Evolutionary conservation across 2,113 vertebrate genomes (phyloP).

Genomic region (Seriola quinqueradiata): DNA sequence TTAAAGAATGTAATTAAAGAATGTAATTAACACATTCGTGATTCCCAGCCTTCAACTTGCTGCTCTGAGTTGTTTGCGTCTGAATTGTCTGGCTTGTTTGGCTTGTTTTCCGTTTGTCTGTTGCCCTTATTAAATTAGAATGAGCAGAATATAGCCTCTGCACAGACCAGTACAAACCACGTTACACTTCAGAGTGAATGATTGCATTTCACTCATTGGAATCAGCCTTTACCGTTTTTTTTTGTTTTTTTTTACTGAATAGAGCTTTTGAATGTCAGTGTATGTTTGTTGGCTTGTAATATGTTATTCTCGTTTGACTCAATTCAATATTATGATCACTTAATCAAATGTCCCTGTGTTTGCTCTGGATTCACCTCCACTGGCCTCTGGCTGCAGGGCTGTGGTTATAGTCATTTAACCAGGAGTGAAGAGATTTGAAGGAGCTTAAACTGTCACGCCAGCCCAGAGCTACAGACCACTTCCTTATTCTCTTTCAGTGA

Average conservation of each 20-base stretch:
- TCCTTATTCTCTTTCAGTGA: conserved; percentile 52
- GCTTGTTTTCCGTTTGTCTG: conserved; percentile 20
- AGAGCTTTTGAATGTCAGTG: conserved; percentile 35
- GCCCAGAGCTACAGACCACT: conserved; percentile 38
- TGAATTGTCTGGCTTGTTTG: conserved; percentile 10
- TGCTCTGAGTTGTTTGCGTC: conserved; percentile 21
- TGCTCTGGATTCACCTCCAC: conserved; percentile 33
- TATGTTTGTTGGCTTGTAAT: conserved; percentile 23
- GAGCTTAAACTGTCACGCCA: conserved; percentile 66
- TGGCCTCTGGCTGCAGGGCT: conserved; percentile 26
- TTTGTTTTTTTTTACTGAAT: conserved; percentile 8
- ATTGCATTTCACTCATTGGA: conserved; percentile 74
- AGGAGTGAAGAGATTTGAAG: conserved; percentile 59
- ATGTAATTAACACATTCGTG: conserved; percentile 23
- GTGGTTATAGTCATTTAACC: conserved; percentile 33
- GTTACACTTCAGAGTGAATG: conserved; percentile 62
- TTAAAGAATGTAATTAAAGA: conserved; percentile 42
- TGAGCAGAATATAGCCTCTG: conserved; percentile 38
- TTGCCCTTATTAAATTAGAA: conserved; percentile 55
- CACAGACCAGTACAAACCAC: conserved; percentile 50
- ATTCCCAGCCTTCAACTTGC: conserved; percentile 6
- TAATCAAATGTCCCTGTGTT: conserved; percentile 43
- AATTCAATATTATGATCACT: conserved; percentile 39
- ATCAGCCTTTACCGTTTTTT: conserved; percentile 54
- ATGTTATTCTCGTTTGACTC: conserved; percentile 37